Evolutionary conservation across 1,140 invertebrate genomes (phyloP).

Genomic region (Drosophila tropicalis): DNA sequence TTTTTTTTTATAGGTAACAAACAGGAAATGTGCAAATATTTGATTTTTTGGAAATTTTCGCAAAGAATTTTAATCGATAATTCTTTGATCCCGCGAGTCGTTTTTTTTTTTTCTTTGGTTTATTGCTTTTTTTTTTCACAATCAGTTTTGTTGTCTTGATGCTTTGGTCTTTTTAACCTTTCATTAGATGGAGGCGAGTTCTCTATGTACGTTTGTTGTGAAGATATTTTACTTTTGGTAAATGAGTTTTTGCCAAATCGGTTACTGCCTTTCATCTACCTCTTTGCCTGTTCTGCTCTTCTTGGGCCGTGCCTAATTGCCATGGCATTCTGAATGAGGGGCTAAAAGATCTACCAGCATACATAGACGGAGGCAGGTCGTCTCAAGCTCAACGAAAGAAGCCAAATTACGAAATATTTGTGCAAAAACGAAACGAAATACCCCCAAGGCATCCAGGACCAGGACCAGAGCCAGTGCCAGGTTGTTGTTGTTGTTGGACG

Average conservation of each 20-base stretch:
- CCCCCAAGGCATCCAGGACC: slow-evolving; percentile 35
- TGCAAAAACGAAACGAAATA: slow-evolving; percentile 50
- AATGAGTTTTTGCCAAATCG: slow-evolving; percentile 11
- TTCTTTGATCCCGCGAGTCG: slow-evolving; percentile 33
- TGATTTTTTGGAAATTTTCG: slow-evolving; percentile 37
- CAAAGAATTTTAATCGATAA: slow-evolving; percentile 49
- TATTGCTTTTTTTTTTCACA: neutral
- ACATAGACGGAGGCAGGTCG: slow-evolving; percentile 1
- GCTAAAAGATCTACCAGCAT: slow-evolving; percentile 36
- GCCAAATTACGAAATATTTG: slow-evolving; percentile 60
- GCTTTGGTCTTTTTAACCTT: slow-evolving; percentile 7
- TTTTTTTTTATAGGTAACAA: neutral
- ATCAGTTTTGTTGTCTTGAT: neutral
- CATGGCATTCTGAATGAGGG: slow-evolving; percentile 21
- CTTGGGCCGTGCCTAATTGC: slow-evolving; percentile 43
- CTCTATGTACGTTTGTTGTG: neutral
- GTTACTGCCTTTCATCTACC: slow-evolving; percentile 14
- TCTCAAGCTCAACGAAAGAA: slow-evolving; percentile 12
- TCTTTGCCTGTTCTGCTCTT: neutral
- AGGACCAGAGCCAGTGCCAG: neutral
- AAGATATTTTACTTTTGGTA: slow-evolving; percentile 10
- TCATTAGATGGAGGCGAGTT: neutral
- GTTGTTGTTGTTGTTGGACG: neutral
- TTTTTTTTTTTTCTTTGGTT: neutral
- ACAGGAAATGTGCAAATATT: slow-evolving; percentile 17